Conservation (phyloP, 2,888 invertebrate genomes). For the Nymphalis c-album region DNA sequence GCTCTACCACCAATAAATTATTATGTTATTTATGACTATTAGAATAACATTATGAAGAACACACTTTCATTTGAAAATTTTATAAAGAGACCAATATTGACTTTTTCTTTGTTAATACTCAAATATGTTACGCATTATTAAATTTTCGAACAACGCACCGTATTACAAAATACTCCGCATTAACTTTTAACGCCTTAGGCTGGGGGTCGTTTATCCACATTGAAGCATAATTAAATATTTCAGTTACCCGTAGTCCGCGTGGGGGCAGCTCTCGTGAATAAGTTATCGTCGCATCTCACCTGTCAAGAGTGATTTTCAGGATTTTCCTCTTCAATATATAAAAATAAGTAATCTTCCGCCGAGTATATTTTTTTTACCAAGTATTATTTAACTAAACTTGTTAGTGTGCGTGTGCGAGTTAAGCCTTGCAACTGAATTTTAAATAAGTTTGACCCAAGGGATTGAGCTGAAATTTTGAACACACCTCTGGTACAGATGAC, state of each 20-base stretch:
- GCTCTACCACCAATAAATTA: no score
- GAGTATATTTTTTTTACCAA: background rate
- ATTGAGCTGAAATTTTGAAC: no score
- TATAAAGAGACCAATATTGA: no score
- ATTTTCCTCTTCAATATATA: background rate
- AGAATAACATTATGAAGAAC: no score
- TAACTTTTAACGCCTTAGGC: conserved; percentile 14
- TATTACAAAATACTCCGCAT: conserved; percentile 14
- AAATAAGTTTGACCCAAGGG: no score
- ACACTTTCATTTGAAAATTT: background rate
- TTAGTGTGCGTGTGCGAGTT: no score
- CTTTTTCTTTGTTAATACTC: conserved; percentile 5
- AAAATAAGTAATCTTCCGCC: no score
- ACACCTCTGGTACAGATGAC: no score
- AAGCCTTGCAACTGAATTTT: no score
- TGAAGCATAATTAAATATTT: conserved; percentile 36
- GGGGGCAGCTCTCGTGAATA: conserved; percentile 26
- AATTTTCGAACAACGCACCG: background rate
- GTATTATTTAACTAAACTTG: no score
- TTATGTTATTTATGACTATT: no score
- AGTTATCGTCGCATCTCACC: conserved; percentile 30
- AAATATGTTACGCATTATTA: conserved; percentile 2
- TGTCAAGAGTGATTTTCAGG: conserved; percentile 11
- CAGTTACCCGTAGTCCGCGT: conserved; percentile 21
- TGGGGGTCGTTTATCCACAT: conserved; percentile 16